Conservation (phyloP, 2,113 vertebrate species). For the Prionailurus bengalensis region DNA sequence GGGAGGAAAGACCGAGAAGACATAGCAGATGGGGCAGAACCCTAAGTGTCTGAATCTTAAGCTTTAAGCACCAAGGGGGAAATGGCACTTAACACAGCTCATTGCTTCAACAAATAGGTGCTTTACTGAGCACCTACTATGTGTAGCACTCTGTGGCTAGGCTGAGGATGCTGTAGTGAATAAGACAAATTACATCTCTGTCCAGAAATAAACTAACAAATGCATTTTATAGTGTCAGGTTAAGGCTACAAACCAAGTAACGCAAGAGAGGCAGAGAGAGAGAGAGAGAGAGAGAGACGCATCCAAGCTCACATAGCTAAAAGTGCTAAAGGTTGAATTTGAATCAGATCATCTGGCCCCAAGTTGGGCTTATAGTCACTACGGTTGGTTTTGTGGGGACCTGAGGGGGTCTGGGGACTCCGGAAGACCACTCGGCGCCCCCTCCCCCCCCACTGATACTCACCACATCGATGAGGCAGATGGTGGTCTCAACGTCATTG, state of each 20-base stretch:
- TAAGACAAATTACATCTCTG: neutral
- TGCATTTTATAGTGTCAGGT: neutral
- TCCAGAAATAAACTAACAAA: neutral
- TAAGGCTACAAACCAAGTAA: neutral
- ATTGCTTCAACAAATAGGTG: neutral
- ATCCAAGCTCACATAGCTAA: neutral
- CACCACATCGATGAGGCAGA: slow-evolving; percentile 83
- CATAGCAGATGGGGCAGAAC: neutral
- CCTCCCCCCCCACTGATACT: neutral
- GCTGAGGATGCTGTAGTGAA: neutral
- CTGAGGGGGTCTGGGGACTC: neutral
- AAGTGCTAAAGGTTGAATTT: neutral
- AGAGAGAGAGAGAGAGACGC: neutral
- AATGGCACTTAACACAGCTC: no score
- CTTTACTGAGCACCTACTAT: neutral
- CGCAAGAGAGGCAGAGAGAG: neutral
- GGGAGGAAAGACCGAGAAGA: neutral
- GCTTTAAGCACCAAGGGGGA: neutral
- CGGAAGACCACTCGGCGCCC: rapidly evolving
- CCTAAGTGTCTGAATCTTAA: neutral
- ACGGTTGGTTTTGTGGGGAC: rapidly evolving
- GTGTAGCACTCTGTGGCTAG: neutral
- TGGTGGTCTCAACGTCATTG: neutral
- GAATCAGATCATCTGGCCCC: neutral
- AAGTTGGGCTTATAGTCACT: neutral